phyloP scores from a whole-genome alignment of 2,888 invertebrate species.

The Hedya salicella region DNA sequence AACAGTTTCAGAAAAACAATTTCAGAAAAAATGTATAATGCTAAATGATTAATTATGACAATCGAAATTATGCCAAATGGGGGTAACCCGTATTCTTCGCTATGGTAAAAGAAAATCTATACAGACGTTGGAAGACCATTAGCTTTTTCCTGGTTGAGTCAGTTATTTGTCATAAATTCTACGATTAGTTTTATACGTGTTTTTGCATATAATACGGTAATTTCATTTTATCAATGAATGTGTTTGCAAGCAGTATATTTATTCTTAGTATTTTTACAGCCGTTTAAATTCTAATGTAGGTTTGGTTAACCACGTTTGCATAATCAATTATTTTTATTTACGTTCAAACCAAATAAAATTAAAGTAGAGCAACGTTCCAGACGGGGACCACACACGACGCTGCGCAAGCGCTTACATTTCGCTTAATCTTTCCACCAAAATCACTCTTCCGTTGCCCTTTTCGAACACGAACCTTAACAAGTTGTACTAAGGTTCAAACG shows the following conservation, averaged over 20 bases:
- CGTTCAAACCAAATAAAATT: slow-evolving; percentile 44
- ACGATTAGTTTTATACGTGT: no score
- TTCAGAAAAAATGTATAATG: no score
- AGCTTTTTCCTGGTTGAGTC: no score
- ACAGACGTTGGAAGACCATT: no score
- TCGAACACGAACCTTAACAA: slow-evolving; percentile 10
- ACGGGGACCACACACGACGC: slow-evolving; percentile 59
- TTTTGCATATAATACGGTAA: no score
- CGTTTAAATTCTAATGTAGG: slow-evolving; percentile 17
- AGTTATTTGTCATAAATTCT: no score
- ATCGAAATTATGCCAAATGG: no score
- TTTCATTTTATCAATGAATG: no score
- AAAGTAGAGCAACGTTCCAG: slow-evolving; percentile 49
- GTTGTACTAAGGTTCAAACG: neutral
- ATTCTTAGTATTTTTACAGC: slow-evolving; percentile 5
- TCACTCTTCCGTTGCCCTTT: neutral
- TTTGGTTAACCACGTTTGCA: slow-evolving; percentile 12
- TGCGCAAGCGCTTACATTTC: slow-evolving; percentile 54
- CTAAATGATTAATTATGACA: no score
- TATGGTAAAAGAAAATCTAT: no score
- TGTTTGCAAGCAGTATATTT: neutral
- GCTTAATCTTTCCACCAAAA: slow-evolving; percentile 54
- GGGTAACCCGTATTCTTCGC: no score
- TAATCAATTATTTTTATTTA: slow-evolving; percentile 35
- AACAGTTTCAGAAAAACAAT: no score